These are phyloP conservation scores for Nasua narica DNA, from an alignment of 2,797 vertebrate species.

Conservation along the genomic window DNA sequence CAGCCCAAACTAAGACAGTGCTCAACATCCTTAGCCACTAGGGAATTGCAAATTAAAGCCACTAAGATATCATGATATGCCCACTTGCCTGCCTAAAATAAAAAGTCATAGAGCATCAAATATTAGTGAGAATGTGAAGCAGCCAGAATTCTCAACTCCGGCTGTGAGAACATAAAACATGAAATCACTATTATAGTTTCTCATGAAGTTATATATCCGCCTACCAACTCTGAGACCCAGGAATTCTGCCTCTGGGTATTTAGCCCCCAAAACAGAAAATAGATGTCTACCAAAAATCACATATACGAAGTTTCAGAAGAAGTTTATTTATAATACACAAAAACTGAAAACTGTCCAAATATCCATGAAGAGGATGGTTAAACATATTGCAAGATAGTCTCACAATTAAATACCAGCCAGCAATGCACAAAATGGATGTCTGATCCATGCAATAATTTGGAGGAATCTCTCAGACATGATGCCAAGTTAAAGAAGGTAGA, in stretches of 20 bases:
- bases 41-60: neutral
- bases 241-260: neutral
- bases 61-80: neutral
- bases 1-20: neutral
- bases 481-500: neutral
- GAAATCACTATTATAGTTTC: neutral
- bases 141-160: neutral
- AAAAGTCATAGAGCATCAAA: neutral
- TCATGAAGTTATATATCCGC: neutral
- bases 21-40: neutral
- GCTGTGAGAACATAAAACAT: neutral
- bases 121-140: neutral
- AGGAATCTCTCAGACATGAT: neutral
- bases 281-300: neutral
- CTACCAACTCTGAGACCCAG: neutral
- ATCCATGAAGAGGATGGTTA: neutral
- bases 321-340: neutral
- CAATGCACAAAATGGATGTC: neutral
- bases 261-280: neutral
- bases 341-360: neutral
- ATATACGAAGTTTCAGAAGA: neutral
- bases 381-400: neutral
- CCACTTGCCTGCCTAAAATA: neutral
- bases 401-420: neutral
- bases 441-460: neutral